Base-by-base conservation (phyloP, 2,797 vertebrate genomes). In the Prunella strophiata region DNA sequence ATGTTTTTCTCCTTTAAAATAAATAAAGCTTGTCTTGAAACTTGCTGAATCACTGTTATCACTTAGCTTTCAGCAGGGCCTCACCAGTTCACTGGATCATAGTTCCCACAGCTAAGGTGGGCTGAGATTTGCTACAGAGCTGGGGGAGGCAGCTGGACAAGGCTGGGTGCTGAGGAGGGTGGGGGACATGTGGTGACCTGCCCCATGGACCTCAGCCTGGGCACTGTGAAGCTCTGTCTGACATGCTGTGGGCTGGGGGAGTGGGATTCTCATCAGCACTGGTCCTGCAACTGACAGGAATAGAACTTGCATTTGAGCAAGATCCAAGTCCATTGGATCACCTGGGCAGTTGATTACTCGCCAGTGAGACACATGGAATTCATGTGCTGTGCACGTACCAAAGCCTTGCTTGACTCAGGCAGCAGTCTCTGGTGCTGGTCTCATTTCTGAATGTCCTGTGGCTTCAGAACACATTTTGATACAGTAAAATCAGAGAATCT, bases 181-280 rank as follows among this genome's bases (percentile, higher is more conserved):
- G 30, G 8, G 21, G 9, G 8, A 2, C 3, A 0, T 3, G 5
- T 11, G 4, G 5, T 32, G 54, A 16, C 16, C 55, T 48, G 8
- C 15, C 38, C 11, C 7, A 16, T 42, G 20, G 50, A 9, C 8
- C 22, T 47, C 55, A 7, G 21, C n/a, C 51, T 10, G 0, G 30
- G 68, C 11, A 2, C 15, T 3, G 2, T 32, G 34, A n/a, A 21
- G 15, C 34, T 21, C 18, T 29, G n/a, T 8, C 12, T 36, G 43
- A 21, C 0, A 0, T 14, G 14, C 19, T 57, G n/a, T 15, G 18
- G 20, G 20, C 29, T 9, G 2, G 13, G 38, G 20, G 7, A 51
- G 45, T 26, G 10, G 29, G 36, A 40, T 74, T 81, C 66, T 26
- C 34, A 19, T 13, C 59, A 43, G 50, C n/a, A 2, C 13, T n/a